phyloP scores from a whole-genome alignment of 2,113 vertebrate species.

The Meriones unguiculatus region DNA sequence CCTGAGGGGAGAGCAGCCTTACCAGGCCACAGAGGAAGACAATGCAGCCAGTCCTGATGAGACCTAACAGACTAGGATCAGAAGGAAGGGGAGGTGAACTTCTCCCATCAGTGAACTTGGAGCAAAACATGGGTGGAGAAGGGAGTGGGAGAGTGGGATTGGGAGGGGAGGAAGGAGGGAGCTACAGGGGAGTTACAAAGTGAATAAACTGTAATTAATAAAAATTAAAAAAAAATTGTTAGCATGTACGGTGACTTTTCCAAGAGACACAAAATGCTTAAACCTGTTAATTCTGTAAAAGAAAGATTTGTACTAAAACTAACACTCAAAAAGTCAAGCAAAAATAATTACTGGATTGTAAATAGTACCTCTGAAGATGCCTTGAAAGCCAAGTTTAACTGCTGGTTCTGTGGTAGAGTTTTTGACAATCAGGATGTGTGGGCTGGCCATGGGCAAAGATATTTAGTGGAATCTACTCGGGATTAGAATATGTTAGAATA shows the following conservation, averaged over 20 bases:
- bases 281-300: slow-evolving; percentile 90
- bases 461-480: slow-evolving; percentile 97
- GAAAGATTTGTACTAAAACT: slow-evolving; percentile 96
- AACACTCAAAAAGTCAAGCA: slow-evolving; percentile 94
- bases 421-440: slow-evolving; percentile 95
- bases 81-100: no score
- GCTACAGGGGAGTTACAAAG: no score
- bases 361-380: slow-evolving; percentile 88
- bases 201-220: no score
- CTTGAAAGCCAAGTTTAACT: slow-evolving; percentile 90
- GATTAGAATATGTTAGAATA: slow-evolving; percentile 89
- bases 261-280: slow-evolving; percentile 86
- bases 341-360: slow-evolving; percentile 96
- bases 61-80: no score
- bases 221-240: no score
- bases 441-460: slow-evolving; percentile 95
- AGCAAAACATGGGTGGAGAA: no score
- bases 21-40: no score
- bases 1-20: no score
- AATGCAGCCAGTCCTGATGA: no score
- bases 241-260: slow-evolving; percentile 74
- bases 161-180: no score
- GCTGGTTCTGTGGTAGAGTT: slow-evolving; percentile 97
- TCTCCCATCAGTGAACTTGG: no score
- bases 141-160: no score